Conservation (phyloP, 2,888 invertebrate genomes). For the Nephrotoma guestfalica region DNA sequence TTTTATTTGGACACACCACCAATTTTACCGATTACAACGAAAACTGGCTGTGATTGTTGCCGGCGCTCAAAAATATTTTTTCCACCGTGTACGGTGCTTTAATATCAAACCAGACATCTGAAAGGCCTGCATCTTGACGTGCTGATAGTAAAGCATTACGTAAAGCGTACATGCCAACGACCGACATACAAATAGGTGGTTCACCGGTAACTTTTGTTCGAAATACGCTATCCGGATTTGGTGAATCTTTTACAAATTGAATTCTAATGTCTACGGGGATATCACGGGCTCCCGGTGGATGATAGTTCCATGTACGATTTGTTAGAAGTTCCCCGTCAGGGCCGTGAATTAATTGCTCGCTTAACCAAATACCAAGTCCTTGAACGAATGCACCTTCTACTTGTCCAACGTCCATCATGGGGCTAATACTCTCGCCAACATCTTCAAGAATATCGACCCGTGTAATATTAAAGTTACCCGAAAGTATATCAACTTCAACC, state of each 20-base stretch:
- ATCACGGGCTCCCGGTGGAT: slow-evolving; percentile 61
- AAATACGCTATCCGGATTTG: background rate
- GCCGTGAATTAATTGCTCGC: slow-evolving; percentile 53
- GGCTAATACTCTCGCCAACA: slow-evolving; percentile 55
- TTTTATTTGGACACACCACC: too few species aligned
- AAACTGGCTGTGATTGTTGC: slow-evolving; percentile 20
- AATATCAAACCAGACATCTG: slow-evolving; percentile 19
- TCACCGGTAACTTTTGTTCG: slow-evolving; percentile 42
- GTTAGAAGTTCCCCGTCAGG: slow-evolving; percentile 50
- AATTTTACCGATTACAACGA: slow-evolving; percentile 11
- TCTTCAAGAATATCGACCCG: slow-evolving; percentile 65
- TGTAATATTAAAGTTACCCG: slow-evolving; percentile 53
- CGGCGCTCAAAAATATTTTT: slow-evolving; percentile 22
- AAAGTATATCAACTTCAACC: slow-evolving; percentile 62
- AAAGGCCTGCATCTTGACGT: slow-evolving; percentile 43
- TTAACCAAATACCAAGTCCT: slow-evolving; percentile 63
- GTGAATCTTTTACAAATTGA: background rate
- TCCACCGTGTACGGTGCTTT: slow-evolving; percentile 29
- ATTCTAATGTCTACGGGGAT: slow-evolving; percentile 63
- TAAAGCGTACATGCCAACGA: slow-evolving; percentile 45
- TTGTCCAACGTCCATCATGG: slow-evolving; percentile 59
- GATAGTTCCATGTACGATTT: slow-evolving; percentile 69
- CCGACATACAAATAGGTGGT: slow-evolving; percentile 42
- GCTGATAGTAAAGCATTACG: slow-evolving; percentile 53
- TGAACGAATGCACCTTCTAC: slow-evolving; percentile 65